These are phyloP conservation scores for Sinocyclocheilus maitianheensis DNA, from an alignment of 2,113 vertebrate genomes.

Conservation along the genomic window DNA sequence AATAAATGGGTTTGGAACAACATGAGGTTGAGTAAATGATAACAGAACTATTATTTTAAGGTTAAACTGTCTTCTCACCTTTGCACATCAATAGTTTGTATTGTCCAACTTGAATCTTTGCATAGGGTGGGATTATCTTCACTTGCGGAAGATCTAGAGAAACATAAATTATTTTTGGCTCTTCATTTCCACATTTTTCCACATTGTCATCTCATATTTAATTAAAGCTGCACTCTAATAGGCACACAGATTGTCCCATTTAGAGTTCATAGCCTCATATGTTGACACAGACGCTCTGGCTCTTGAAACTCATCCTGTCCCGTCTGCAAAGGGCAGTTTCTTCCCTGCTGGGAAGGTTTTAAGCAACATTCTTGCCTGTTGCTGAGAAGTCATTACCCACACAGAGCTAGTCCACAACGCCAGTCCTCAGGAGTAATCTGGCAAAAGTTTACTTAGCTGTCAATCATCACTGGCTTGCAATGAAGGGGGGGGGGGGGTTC, in stretches of 20 bases:
- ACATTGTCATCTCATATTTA: background rate
- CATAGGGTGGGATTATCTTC: slow-evolving; percentile 27
- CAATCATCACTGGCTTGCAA: background rate
- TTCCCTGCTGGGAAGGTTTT: slow-evolving; percentile 23
- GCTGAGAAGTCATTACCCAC: slow-evolving; percentile 34
- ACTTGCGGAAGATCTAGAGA: slow-evolving; percentile 30
- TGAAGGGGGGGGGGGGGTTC: background rate
- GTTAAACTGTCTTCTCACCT: slow-evolving; percentile 32
- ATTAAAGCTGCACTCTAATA: background rate
- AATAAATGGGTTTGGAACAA: background rate
- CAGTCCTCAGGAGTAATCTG: background rate
- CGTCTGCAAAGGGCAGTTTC: slow-evolving; percentile 7
- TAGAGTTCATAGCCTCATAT: slow-evolving; percentile 6
- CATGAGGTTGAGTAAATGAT: too few species aligned
- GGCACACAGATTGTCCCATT: background rate
- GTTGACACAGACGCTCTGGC: slow-evolving; percentile 44
- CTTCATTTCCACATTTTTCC: background rate
- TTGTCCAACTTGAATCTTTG: slow-evolving; percentile 22
- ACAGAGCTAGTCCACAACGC: slow-evolving; percentile 1
- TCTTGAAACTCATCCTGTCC: slow-evolving; percentile 28
- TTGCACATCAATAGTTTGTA: slow-evolving; percentile 35
- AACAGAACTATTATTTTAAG: background rate
- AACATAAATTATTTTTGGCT: background rate
- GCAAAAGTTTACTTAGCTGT: slow-evolving; percentile 20
- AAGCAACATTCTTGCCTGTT: slow-evolving; percentile 33